Percentiles rank a stretch among this genome's conserved stretches.
These are phyloP conservation scores for Maccullochella peelii DNA, from an alignment of 2,113 vertebrate species.

Conservation along the genomic window DNA sequence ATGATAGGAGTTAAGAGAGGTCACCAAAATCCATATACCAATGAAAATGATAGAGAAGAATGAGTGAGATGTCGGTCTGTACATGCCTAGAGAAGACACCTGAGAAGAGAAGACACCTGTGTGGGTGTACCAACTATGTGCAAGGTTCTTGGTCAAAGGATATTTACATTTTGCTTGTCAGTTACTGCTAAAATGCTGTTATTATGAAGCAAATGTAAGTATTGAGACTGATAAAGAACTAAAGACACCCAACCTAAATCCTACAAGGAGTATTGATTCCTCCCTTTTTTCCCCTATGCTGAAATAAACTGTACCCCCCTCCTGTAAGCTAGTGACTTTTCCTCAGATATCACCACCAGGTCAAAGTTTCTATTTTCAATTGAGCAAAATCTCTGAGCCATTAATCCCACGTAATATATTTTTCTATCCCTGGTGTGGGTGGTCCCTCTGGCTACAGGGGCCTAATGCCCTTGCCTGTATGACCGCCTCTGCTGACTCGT, in stretches of 20 bases:
- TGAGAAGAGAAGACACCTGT: not conserved
- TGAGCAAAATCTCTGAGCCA: no score
- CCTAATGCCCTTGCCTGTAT: not conserved
- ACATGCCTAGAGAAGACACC: not conserved
- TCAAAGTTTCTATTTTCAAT: not conserved
- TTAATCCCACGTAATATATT: not conserved
- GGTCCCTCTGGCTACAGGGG: not conserved
- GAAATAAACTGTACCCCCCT: no score
- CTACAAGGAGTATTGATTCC: not conserved
- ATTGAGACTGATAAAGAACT: not conserved
- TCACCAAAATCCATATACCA: not conserved
- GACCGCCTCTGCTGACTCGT: slow-evolving; percentile 18
- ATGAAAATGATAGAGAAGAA: not conserved
- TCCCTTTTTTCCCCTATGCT: not conserved
- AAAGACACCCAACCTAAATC: not conserved
- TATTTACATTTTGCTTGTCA: not conserved
- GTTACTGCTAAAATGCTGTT: not conserved
- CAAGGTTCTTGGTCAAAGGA: not conserved
- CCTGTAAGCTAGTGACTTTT: not conserved
- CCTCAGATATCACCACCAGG: not conserved
- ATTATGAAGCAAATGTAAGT: not conserved
- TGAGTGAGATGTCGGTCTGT: no score
- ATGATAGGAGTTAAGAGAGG: not conserved
- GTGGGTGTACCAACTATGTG: not conserved
- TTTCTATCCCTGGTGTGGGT: no score